phyloP scores from a whole-genome alignment of 2,113 vertebrate species.

The Sialia sialis region DNA sequence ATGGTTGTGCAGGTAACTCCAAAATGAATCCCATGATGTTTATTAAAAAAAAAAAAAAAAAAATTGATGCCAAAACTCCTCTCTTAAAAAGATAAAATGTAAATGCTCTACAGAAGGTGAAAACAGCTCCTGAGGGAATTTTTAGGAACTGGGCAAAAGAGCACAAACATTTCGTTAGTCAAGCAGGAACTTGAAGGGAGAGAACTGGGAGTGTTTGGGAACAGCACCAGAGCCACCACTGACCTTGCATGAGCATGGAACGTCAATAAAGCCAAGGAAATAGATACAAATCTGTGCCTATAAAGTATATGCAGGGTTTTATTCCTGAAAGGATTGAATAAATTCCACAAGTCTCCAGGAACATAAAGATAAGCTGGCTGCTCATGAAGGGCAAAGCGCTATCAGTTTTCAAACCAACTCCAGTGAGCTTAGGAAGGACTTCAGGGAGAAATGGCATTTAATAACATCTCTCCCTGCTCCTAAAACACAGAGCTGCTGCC shows the following conservation, averaged over 20 bases:
- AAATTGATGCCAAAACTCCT: constrained; percentile 48
- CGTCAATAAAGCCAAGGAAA: constrained; percentile 10
- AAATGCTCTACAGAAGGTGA: constrained; percentile 62
- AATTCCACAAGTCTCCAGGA: constrained; percentile 28
- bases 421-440: background rate
- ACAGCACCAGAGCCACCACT: background rate
- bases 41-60: constrained; percentile 25
- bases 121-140: constrained; percentile 62
- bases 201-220: constrained; percentile 14
- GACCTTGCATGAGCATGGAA: background rate
- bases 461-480: background rate
- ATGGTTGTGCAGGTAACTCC: constrained; percentile 46
- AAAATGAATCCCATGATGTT: constrained; percentile 54
- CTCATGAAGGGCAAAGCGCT: background rate
- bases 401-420: background rate
- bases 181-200: constrained; percentile 42
- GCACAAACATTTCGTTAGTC: constrained; percentile 40
- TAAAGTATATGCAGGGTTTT: background rate
- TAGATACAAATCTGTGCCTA: background rate
- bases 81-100: constrained; percentile 64
- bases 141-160: constrained; percentile 61
- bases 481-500: background rate
- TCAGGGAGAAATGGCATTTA: background rate
- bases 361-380: constrained; percentile 12
- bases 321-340: constrained; percentile 26